Evolutionary conservation across 2,888 invertebrate genomes (phyloP).

Genomic region (Cephalotes varians): DNA sequence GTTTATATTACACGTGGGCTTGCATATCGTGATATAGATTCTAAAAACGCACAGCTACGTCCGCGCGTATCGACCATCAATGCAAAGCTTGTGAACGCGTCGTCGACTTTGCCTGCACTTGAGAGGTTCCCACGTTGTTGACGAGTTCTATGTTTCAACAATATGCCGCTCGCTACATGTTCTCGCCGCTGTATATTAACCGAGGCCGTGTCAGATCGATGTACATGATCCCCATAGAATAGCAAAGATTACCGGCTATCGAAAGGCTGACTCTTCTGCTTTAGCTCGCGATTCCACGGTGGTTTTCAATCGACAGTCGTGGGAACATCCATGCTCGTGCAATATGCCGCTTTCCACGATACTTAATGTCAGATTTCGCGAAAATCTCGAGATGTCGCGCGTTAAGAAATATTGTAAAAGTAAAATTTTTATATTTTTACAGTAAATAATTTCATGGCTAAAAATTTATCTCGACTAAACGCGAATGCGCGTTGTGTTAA

Average conservation of each 20-base stretch:
- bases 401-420: neutral
- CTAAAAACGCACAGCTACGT: conserved; percentile 30
- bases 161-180: neutral
- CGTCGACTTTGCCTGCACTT: conserved; percentile 37
- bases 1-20: neutral
- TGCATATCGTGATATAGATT: conserved; percentile 21
- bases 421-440: too few relatives aligned
- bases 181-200: neutral
- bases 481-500: too few relatives aligned
- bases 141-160: conserved; percentile 23
- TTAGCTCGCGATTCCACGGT: neutral
- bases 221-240: neutral
- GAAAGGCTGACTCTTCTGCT: neutral
- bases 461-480: neutral
- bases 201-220: neutral
- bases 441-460: neutral
- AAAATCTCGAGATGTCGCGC: neutral
- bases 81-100: conserved; percentile 13
- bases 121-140: conserved; percentile 38
- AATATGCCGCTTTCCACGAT: neutral
- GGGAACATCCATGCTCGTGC: neutral
- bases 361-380: neutral
- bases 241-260: conserved; percentile 26
- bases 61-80: conserved; percentile 30
- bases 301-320: conserved; percentile 7